Base-by-base conservation (phyloP, 2,113 vertebrate genomes). In the Elachura formosa region DNA sequence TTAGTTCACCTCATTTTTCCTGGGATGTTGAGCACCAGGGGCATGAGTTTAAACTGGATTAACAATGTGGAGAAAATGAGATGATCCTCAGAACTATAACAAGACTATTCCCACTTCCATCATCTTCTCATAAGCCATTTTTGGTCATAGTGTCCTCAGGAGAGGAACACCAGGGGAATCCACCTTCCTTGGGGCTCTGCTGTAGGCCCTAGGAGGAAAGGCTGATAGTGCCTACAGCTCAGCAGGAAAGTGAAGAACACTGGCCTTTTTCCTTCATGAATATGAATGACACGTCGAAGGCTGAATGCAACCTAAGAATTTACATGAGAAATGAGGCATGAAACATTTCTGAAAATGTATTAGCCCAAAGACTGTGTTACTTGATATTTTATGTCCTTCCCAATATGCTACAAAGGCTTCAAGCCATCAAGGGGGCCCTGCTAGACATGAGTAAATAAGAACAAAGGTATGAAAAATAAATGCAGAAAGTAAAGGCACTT, bases 271-370 rank as follows among this genome's bases (percentile, higher is more conserved):
- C 78, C 86, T 90, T 97, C 97, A 97, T 97, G 97, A 97, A 98
- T 98, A 97, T 97, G 97, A 97, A 98, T 97, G 97, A 89, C 21
- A 51, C 34, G 93, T 95, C 85, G 96, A 97, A 98, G 97, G 95
- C 95, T 97, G 95, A 97, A 97, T 93, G 93, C 97, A 97, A 96
- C 97, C 97, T 96, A 96, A 96, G 96, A 97, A 97, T 98, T 98
- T 98, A 97, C 1, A 87, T 97, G 97, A 97, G 95, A 97, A 98
- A 98, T 97, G 97, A 98, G 93, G 94, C 97, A 96, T 97, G 96
- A 96, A 97, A 96, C 95, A 96, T 96, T 97, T 97, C 92, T 95
- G 92, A 97, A 98, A 98, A 97, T 97, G 92, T 96, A 97, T 97
- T 96, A 97, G 96, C 93, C 95, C 94, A 79, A 96, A 97, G 97